Conservation (phyloP, 2,113 vertebrate species). For the Bombycilla garrulus region DNA sequence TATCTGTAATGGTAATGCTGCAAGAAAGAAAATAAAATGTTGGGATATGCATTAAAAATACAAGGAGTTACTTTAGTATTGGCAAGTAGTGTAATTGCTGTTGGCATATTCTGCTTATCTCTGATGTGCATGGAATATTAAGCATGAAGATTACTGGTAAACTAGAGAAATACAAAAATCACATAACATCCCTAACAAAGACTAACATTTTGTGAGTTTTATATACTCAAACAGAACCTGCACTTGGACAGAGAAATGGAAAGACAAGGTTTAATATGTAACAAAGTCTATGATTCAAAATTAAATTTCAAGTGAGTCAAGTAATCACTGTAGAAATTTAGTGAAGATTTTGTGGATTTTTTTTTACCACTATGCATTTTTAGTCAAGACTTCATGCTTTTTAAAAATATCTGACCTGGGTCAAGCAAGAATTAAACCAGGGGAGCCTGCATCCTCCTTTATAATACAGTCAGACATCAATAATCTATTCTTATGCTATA, state of each 20-base stretch:
- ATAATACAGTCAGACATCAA: neutral
- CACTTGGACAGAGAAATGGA: neutral
- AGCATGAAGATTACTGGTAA: neutral
- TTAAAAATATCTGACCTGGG: neutral
- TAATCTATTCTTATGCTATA: neutral
- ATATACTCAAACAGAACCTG: neutral
- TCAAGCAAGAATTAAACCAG: neutral
- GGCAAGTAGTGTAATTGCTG: neutral
- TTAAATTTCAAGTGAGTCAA: neutral
- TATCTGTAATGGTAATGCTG: neutral
- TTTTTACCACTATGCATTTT: neutral
- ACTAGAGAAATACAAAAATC: neutral
- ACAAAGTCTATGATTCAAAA: neutral
- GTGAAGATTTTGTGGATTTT: neutral
- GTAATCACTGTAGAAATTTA: neutral
- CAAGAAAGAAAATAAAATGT: neutral
- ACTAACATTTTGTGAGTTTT: neutral
- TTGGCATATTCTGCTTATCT: neutral
- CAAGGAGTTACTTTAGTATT: neutral
- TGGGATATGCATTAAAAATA: neutral
- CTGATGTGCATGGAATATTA: neutral
- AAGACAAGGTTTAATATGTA: neutral
- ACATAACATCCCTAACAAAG: neutral
- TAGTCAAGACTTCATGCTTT: neutral
- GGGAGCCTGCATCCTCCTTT: neutral